Conservation (phyloP, 2,888 invertebrate genomes). For the Syrista parreyssii region DNA sequence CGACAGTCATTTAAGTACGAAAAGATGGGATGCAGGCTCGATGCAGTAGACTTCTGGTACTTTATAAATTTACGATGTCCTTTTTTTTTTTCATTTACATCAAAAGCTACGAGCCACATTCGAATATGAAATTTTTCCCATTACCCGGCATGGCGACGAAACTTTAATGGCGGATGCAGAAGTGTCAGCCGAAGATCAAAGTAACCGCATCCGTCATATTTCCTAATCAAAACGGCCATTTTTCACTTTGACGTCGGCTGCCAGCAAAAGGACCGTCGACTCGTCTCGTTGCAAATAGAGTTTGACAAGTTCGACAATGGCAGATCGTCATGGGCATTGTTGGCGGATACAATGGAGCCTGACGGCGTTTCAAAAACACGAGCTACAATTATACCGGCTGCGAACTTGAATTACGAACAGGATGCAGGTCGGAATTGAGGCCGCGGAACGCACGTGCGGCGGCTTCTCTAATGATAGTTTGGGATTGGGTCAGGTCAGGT, state of each 20-base stretch:
- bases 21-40: neutral
- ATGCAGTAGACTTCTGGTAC: too few species aligned
- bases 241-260: neutral
- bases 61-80: neutral
- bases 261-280: slow-evolving; percentile 10
- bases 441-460: neutral
- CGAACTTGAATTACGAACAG: slow-evolving; percentile 20
- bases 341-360: slow-evolving; percentile 37
- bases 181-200: neutral
- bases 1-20: too few species aligned
- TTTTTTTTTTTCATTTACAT: neutral
- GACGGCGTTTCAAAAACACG: slow-evolving; percentile 38
- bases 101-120: too few species aligned
- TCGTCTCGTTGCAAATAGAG: slow-evolving; percentile 20
- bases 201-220: neutral
- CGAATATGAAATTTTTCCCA: neutral
- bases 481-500: neutral
- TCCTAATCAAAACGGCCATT: neutral
- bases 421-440: neutral
- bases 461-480: neutral
- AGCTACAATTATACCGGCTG: slow-evolving; percentile 26
- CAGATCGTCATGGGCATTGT: slow-evolving; percentile 52
- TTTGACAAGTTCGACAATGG: slow-evolving; percentile 51
- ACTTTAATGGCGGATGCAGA: neutral
- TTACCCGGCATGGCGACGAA: neutral